Conservation (phyloP, 2,888 invertebrate species). For the Epirrhoe alternata region DNA sequence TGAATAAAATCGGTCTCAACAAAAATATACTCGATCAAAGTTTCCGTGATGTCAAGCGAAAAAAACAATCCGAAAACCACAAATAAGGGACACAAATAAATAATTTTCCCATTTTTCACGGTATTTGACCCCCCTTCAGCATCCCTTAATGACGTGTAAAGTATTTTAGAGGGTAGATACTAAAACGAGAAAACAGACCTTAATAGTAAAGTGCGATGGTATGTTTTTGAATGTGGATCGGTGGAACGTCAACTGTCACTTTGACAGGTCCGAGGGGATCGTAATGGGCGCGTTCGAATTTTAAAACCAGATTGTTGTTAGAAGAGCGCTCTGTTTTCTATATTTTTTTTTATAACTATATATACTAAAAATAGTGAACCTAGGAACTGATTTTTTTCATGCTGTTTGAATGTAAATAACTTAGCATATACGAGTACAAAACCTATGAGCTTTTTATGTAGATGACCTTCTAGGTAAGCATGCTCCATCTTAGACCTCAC, state of each 20-base stretch:
- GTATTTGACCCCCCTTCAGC: slow-evolving; percentile 66
- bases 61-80: slow-evolving; percentile 29
- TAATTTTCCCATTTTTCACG: slow-evolving; percentile 77
- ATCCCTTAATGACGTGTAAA: slow-evolving; percentile 75
- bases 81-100: slow-evolving; percentile 40
- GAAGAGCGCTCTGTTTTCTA: slow-evolving; percentile 49
- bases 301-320: slow-evolving; percentile 71
- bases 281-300: slow-evolving; percentile 69
- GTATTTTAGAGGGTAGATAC: slow-evolving; percentile 56
- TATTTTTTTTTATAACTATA: slow-evolving; percentile 30
- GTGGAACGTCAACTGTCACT: slow-evolving; percentile 72
- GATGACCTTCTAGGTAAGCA: no score
- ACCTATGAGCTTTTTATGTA: no score
- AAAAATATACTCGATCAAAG: no score
- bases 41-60: slow-evolving; percentile 8
- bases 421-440: no score
- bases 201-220: slow-evolving; percentile 37
- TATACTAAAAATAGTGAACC: background rate
- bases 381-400: background rate
- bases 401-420: no score
- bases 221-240: slow-evolving; percentile 38
- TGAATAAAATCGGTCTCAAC: no score
- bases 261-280: slow-evolving; percentile 70
- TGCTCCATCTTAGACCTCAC: no score
- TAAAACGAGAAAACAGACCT: slow-evolving; percentile 46